Conservation (phyloP, 2,888 invertebrate genomes). For the Drosophila kambysellisi region DNA sequence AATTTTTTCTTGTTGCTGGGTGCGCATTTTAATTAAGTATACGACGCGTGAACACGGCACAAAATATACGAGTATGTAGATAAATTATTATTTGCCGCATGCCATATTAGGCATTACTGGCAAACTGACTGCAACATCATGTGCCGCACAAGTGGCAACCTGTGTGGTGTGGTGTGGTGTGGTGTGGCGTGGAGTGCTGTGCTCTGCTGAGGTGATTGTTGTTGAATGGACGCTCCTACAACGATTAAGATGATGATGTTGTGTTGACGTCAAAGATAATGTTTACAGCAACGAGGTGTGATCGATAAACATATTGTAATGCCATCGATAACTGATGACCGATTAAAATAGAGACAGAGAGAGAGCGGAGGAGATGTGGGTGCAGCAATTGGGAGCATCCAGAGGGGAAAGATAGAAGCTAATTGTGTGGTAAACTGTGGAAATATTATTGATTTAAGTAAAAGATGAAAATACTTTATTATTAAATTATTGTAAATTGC, state of each 20-base stretch:
- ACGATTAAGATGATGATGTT: slow-evolving; percentile 3
- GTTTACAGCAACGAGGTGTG: slow-evolving; percentile 43
- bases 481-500: neutral
- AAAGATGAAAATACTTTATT: neutral
- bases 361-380: neutral
- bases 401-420: neutral
- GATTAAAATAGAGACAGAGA: neutral
- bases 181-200: slow-evolving; percentile 22
- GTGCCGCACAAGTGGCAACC: slow-evolving; percentile 42
- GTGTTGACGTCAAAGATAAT: slow-evolving; percentile 7
- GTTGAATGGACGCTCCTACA: slow-evolving; percentile 30
- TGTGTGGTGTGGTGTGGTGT: slow-evolving; percentile 36
- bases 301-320: slow-evolving; percentile 27
- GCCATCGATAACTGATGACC: slow-evolving; percentile 3
- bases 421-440: neutral
- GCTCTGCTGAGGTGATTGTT: neutral
- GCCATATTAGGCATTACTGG: slow-evolving; percentile 44
- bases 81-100: slow-evolving; percentile 31
- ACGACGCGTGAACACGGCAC: slow-evolving; percentile 57
- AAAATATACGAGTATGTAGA: slow-evolving; percentile 22
- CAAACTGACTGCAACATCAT: slow-evolving; percentile 31
- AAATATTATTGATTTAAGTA: neutral
- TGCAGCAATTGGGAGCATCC: neutral
- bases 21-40: slow-evolving; percentile 65
- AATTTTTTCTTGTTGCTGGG: slow-evolving; percentile 31